A percentile compares a stretch with the other conserved stretches of the same genome.
These are phyloP conservation scores for Spongilla lacustris DNA, from an alignment of 37 sponge, comb jelly and placozoan species.

Conservation along the genomic window DNA sequence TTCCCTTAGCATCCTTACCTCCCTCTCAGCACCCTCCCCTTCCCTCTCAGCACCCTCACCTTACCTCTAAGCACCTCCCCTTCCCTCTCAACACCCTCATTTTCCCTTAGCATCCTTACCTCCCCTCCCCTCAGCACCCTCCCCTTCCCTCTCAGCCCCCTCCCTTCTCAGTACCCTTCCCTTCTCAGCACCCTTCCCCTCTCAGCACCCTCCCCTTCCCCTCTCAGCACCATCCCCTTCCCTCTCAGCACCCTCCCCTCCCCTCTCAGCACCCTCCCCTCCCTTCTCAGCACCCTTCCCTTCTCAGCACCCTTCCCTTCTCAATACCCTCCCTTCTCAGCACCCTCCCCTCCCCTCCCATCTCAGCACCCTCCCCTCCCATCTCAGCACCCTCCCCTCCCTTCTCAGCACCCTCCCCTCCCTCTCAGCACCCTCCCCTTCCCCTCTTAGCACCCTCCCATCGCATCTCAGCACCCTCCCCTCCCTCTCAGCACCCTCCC, in stretches of 20 bases:
- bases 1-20: not conserved
- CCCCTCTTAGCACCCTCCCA: not conserved
- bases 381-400: no score
- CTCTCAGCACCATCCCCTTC: conserved; percentile 5
- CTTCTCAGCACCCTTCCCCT: no score
- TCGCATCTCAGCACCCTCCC: not conserved
- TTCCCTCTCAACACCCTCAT: conserved; percentile 17
- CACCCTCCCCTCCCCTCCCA: conserved; percentile 11
- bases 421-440: not conserved
- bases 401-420: not conserved
- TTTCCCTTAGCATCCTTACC: not conserved
- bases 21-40: not conserved
- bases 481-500: conserved; percentile 20
- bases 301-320: not conserved
- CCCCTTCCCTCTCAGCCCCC: no score
- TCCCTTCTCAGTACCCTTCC: no score
- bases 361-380: no score
- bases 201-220: conserved; percentile 13
- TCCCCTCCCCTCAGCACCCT: not conserved
- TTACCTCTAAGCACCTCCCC: not conserved
- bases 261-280: not conserved
- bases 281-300: not conserved
- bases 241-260: not conserved
- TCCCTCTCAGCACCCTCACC: not conserved
- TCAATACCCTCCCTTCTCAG: not conserved